Evolutionary conservation across 92 coral and sea anemone genomes (phyloP).

Genomic region (Epizoanthus scotinus): DNA sequence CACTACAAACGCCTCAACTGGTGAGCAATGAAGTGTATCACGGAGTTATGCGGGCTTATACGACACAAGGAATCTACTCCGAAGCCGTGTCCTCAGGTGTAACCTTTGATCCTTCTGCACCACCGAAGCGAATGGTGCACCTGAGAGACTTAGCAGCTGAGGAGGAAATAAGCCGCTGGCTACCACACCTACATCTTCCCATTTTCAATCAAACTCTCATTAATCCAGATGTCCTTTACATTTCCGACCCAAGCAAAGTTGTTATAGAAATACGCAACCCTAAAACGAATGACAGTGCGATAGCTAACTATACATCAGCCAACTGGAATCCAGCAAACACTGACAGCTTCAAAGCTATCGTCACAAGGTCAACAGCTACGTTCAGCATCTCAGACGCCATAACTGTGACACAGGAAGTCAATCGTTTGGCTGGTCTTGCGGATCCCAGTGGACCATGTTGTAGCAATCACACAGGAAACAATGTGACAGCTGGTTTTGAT

Average conservation of each 20-base stretch:
- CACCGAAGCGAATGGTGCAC: not conserved
- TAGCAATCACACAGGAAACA: conserved; percentile 27
- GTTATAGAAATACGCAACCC: conserved; percentile 42
- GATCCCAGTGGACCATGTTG: conserved; percentile 73
- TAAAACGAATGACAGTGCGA: not conserved
- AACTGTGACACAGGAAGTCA: conserved; percentile 19
- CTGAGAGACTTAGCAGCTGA: conserved; percentile 32
- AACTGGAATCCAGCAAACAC: conserved; percentile 12
- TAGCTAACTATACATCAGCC: conserved; percentile 1
- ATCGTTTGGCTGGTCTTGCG: conserved; percentile 62
- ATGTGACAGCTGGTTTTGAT: conserved; percentile 51
- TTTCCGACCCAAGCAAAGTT: conserved; percentile 61
- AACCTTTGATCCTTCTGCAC: conserved; percentile 14
- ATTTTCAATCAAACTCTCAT: conserved; percentile 42
- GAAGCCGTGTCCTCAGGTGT: conserved; percentile 17
- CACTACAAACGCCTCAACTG: conserved; percentile 18
- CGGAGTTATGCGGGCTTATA: conserved; percentile 17
- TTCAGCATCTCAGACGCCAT: conserved; percentile 21
- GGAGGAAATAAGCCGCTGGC: conserved; percentile 42
- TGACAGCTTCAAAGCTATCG: conserved; percentile 8
- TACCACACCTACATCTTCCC: conserved; percentile 61
- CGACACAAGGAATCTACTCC: conserved; percentile 5
- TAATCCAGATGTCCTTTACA: conserved; percentile 50
- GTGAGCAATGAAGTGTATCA: not conserved
- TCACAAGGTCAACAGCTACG: conserved; percentile 32